These are phyloP conservation scores for Micropoecilia bifurca DNA, from an alignment of 2,797 vertebrate species.

Conservation along the genomic window DNA sequence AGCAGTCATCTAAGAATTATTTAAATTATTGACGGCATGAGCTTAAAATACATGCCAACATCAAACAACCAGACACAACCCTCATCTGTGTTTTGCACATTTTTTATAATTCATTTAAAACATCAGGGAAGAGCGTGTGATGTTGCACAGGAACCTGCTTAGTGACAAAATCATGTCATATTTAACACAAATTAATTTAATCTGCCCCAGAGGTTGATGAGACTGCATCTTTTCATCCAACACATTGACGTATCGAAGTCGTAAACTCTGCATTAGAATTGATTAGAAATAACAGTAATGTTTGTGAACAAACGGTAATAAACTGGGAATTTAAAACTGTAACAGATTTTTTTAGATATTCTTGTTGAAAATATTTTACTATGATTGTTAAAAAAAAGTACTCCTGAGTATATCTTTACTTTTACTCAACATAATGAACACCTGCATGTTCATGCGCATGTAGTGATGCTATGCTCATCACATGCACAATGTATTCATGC, in stretches of 20 bases:
- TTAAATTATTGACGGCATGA: not conserved
- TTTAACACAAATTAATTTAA: not conserved
- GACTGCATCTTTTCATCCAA: not conserved
- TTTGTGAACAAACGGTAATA: not conserved
- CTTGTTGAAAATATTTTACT: not conserved
- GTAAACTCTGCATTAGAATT: not conserved
- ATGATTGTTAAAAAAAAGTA: not conserved
- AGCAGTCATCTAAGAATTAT: not conserved
- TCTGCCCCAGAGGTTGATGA: not conserved
- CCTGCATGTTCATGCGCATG: not conserved
- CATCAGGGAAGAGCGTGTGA: not conserved
- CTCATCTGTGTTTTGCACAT: not conserved
- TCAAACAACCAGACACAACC: slow-evolving; percentile 1
- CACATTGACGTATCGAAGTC: not conserved
- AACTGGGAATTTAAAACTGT: not conserved
- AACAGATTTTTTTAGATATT: not conserved
- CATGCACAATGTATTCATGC: not conserved
- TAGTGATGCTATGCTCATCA: not conserved
- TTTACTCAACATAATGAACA: not conserved
- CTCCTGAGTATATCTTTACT: not conserved
- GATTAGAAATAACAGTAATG: not conserved
- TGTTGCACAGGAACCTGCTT: not conserved
- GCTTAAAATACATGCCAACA: not conserved
- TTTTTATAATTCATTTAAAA: slow-evolving; percentile 3
- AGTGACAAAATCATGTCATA: not conserved